Evolutionary conservation across 2,113 vertebrate species (phyloP).

Genomic region (Dicentrarchus labrax): DNA sequence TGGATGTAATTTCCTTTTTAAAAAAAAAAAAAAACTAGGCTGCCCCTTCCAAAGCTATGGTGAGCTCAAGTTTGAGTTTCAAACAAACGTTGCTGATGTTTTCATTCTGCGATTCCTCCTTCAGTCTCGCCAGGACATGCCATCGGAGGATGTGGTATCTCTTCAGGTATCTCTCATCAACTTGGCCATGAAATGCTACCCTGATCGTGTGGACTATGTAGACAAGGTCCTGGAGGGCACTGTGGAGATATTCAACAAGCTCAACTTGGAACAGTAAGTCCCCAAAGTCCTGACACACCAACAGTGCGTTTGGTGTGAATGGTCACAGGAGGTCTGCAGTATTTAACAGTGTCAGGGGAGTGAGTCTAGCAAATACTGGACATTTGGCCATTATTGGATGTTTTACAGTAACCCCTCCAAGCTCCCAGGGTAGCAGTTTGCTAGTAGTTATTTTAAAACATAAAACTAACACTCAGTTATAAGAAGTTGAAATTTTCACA

Average conservation of each 20-base stretch:
- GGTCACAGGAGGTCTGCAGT: not conserved
- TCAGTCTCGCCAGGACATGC: conserved; percentile 99
- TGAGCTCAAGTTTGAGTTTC: not conserved
- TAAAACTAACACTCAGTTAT: too few relatives aligned
- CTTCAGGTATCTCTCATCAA: conserved; percentile 99
- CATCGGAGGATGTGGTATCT: conserved; percentile 97
- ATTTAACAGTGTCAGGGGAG: not conserved
- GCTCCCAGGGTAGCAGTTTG: not conserved
- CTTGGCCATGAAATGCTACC: conserved; percentile 98
- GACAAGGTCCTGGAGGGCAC: conserved; percentile 99
- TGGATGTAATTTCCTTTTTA: too few relatives aligned
- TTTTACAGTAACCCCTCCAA: not conserved
- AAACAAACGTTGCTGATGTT: not conserved
- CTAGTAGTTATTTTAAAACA: too few relatives aligned
- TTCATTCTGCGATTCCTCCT: conserved; percentile 21
- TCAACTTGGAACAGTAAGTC: conserved; percentile 98
- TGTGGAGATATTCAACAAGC: conserved; percentile 98
- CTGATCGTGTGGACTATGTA: conserved; percentile 98
- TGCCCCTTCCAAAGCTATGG: not conserved
- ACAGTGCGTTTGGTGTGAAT: not conserved
- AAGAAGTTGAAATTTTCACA: too few relatives aligned
- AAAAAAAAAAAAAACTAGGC: too few relatives aligned
- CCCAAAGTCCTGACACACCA: not conserved
- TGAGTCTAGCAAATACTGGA: not conserved
- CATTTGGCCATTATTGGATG: not conserved